phyloP scores from a whole-genome alignment of 2,888 invertebrate species.

The Punctoribates punctum region DNA sequence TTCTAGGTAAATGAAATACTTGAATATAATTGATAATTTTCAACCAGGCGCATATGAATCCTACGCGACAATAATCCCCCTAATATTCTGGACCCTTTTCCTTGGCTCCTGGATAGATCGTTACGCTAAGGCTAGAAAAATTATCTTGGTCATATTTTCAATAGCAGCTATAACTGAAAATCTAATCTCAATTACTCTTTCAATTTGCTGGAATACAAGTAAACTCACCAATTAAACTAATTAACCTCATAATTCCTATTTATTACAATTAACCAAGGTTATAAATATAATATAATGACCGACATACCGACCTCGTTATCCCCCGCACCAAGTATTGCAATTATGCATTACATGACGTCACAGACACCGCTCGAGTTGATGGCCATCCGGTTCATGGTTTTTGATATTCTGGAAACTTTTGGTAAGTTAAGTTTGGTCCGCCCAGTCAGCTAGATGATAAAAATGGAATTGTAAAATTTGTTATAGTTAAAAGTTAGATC shows the following conservation, averaged over 20 bases:
- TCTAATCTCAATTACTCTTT: not conserved
- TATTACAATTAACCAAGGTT: not conserved
- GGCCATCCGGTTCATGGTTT: not conserved
- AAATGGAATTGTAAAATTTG: no score
- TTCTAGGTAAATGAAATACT: not conserved
- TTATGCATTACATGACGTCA: not conserved
- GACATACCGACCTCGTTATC: not conserved
- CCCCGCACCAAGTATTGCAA: not conserved
- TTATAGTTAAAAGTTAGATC: no score
- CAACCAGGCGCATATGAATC: not conserved
- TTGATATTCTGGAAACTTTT: not conserved
- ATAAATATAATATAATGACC: not conserved
- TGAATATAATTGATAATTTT: not conserved
- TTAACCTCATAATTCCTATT: not conserved
- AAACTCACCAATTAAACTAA: not conserved
- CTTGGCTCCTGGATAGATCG: not conserved
- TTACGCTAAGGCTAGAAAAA: not conserved
- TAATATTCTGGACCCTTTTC: not conserved
- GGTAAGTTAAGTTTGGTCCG: not conserved
- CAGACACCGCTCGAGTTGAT: not conserved
- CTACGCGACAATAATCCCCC: not conserved
- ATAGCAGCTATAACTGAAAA: not conserved
- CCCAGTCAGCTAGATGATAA: no score
- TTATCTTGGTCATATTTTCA: not conserved
- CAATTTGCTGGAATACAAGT: not conserved